A percentile compares a stretch with the other conserved stretches of the same genome.
phyloP scores from a whole-genome alignment of 2,113 vertebrate genomes.

The Onychorhynchus coronatus region DNA sequence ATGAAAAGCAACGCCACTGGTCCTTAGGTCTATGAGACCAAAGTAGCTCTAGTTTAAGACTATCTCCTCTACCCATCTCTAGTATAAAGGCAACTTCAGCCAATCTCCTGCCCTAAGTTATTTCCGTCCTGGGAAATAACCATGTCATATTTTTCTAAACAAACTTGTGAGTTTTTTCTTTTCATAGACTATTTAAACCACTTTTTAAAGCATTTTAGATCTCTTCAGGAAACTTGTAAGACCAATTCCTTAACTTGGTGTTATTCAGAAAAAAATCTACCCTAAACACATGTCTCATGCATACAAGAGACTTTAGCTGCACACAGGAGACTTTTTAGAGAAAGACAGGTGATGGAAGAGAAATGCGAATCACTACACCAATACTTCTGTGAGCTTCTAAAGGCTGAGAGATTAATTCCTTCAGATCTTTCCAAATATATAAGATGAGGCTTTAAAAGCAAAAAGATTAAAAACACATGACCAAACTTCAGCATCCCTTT shows the following conservation, averaged over 20 bases:
- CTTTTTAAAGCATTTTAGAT: neutral
- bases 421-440: neutral
- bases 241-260: neutral
- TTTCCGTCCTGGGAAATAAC: neutral
- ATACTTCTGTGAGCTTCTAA: neutral
- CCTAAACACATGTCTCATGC: neutral
- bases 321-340: neutral
- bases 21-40: neutral
- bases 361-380: neutral
- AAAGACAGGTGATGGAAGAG: neutral
- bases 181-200: neutral
- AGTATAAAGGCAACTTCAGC: neutral
- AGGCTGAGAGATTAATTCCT: neutral
- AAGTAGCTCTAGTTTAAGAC: neutral
- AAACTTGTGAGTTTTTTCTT: neutral
- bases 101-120: neutral
- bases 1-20: neutral
- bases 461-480: neutral
- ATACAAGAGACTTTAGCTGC: neutral
- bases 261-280: neutral
- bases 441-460: neutral
- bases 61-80: neutral
- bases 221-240: neutral
- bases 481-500: neutral
- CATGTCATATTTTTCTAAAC: neutral